Base-by-base conservation (phyloP, 2,888 invertebrate genomes). In the Leucophenga montana region DNA sequence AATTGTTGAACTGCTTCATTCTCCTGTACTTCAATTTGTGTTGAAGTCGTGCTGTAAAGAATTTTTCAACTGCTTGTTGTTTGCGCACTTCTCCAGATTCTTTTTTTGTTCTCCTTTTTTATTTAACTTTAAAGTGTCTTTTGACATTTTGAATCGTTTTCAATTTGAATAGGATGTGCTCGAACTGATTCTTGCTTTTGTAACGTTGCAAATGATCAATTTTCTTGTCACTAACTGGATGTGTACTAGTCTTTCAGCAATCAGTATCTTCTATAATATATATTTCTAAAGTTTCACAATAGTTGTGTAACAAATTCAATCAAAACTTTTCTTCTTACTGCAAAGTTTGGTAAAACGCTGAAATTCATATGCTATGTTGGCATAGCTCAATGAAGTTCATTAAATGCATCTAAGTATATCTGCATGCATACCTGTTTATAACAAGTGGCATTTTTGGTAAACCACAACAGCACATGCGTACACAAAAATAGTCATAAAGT, bases 401-500 rank as follows among this genome's bases (percentile, higher is more conserved):
- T 5, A 39, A 39, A 39, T 39, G 11, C 9, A 39, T 39, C 11
- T 39, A 3, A 3, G 27, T 39, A 39, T 39, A 1, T 39, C 11
- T 39, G 8, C 1, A 1, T 39, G 39, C 39, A 8, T 39, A 39
- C 39, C 39, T 39, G 39, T 39, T 27, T 50, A 11, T 18, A 22
- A 75, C 72, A 75, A 39, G 3, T 11, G 3, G 11, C 39, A 39
- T 39, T 5, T 8, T 39, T 8, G 57, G 53, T 48, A 54, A 31
- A 53, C 27, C 22, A 54, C 53, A 66, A 67, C 69, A 68, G 67
- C 66, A 76, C 62, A 61, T n/a, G n/a, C n/a, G 31, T 50, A 57
- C 31, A 66, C 59, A 66, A 31, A 68, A 66, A 39, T 73, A 85
- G 85, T 82, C 85, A 85, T 70, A 73, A 82, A 82, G 82, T 82